Evolutionary conservation across 2,888 invertebrate genomes (phyloP).

Genomic region (Nomada hirtipes): DNA sequence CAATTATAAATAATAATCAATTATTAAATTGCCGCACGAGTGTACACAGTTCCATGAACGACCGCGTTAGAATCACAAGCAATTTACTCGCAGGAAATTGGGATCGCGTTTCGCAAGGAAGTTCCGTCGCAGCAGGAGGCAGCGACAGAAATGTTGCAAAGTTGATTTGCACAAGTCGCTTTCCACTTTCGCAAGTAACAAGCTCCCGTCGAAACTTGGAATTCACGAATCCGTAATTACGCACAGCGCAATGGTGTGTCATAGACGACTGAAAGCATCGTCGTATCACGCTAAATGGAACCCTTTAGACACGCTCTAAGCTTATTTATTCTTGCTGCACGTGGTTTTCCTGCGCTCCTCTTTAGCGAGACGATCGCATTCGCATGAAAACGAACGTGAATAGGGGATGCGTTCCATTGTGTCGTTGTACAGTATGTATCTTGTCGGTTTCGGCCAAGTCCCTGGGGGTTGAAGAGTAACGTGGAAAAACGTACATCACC

Average conservation of each 20-base stretch:
- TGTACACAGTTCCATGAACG: not conserved
- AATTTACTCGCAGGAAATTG: slow-evolving; percentile 9
- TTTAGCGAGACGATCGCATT: slow-evolving; percentile 23
- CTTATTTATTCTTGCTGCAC: slow-evolving; percentile 38
- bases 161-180: slow-evolving; percentile 17
- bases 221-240: slow-evolving; percentile 38
- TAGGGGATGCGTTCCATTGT: slow-evolving; percentile 8
- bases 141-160: slow-evolving; percentile 15
- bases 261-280: slow-evolving; percentile 39
- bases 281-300: slow-evolving; percentile 16
- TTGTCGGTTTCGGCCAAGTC: slow-evolving; percentile 18
- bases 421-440: not conserved
- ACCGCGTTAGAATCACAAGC: not conserved
- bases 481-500: slow-evolving; percentile 26
- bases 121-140: not conserved
- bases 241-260: slow-evolving; percentile 37
- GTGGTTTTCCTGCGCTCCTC: slow-evolving; percentile 8
- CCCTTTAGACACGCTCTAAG: slow-evolving; percentile 13
- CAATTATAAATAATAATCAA: too few species aligned
- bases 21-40: not conserved
- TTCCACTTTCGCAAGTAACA: slow-evolving; percentile 15
- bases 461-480: slow-evolving; percentile 18
- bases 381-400: slow-evolving; percentile 27
- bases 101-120: slow-evolving; percentile 6
- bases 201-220: slow-evolving; percentile 4